Conservation (phyloP, 2,797 vertebrate genomes). For the Sebastes glaucus region DNA sequence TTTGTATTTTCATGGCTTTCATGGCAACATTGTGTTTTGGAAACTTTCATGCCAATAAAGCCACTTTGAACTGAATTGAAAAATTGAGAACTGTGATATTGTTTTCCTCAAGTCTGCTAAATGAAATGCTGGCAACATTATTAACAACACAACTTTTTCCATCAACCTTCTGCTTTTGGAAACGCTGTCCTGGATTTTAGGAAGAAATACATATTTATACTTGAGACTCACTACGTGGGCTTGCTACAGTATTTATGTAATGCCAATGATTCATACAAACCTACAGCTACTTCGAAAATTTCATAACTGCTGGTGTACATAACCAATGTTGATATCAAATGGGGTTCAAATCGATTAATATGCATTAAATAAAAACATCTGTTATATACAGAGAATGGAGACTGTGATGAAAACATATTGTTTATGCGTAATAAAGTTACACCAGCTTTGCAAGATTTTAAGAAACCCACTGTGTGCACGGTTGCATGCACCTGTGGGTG, state of each 20-base stretch:
- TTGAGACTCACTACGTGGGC: background rate
- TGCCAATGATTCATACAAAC: constrained; percentile 26
- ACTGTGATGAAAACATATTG: background rate
- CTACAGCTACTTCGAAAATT: constrained; percentile 29
- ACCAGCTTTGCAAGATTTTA: background rate
- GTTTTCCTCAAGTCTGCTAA: constrained; percentile 4
- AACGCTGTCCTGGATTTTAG: constrained; percentile 6
- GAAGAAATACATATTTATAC: constrained; percentile 12
- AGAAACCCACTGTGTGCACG: background rate
- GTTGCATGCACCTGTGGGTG: background rate
- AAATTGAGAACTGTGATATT: background rate
- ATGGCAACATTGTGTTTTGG: no score
- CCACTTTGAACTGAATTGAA: background rate
- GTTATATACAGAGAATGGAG: background rate
- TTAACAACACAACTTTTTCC: constrained; percentile 6
- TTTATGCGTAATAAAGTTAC: constrained; percentile 11
- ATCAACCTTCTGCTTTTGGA: background rate
- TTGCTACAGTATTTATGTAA: constrained; percentile 11
- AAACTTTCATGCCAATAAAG: no score
- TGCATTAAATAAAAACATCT: constrained; percentile 32
- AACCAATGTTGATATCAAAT: constrained; percentile 22
- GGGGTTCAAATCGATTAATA: constrained; percentile 21
- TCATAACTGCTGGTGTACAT: constrained; percentile 13
- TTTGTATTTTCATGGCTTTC: no score
- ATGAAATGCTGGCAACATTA: background rate